A percentile compares a stretch with the other conserved stretches of the same genome.
phyloP scores from a whole-genome alignment of 1,140 invertebrate species.

The Hermatobates lingyangjiaoensis region DNA sequence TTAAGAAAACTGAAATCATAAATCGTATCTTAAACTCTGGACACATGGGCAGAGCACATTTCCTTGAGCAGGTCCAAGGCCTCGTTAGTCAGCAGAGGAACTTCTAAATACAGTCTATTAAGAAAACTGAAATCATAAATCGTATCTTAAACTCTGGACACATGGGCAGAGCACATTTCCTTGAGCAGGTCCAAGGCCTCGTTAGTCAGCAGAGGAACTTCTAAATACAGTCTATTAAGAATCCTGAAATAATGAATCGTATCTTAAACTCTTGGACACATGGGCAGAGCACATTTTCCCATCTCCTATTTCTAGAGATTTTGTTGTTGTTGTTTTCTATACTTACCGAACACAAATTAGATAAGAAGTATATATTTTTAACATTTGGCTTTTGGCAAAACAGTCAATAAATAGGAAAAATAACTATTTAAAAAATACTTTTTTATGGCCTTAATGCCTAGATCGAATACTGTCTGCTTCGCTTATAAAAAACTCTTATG shows the following conservation, averaged over 20 bases:
- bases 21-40: background rate
- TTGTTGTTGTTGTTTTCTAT: too few relatives aligned
- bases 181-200: conserved; percentile 69
- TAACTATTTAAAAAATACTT: background rate
- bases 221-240: conserved; percentile 64
- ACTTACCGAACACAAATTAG: too few relatives aligned
- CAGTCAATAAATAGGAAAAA: background rate
- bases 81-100: conserved; percentile 79
- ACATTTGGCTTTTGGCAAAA: too few relatives aligned
- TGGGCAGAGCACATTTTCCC: too few relatives aligned
- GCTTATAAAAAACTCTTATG: too few relatives aligned
- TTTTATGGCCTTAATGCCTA: too few relatives aligned
- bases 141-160: background rate
- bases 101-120: conserved; percentile 71
- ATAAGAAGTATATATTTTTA: too few relatives aligned
- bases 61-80: conserved; percentile 63
- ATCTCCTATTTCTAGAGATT: too few relatives aligned
- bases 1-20: conserved; percentile 31
- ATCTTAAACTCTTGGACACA: too few relatives aligned
- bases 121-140: conserved; percentile 27
- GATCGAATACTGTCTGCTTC: too few relatives aligned
- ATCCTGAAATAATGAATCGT: conserved; percentile 22
- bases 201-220: conserved; percentile 81
- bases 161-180: too few relatives aligned
- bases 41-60: too few relatives aligned